Conservation (phyloP, 2,113 vertebrate species). For the Chaetura pelagica region DNA sequence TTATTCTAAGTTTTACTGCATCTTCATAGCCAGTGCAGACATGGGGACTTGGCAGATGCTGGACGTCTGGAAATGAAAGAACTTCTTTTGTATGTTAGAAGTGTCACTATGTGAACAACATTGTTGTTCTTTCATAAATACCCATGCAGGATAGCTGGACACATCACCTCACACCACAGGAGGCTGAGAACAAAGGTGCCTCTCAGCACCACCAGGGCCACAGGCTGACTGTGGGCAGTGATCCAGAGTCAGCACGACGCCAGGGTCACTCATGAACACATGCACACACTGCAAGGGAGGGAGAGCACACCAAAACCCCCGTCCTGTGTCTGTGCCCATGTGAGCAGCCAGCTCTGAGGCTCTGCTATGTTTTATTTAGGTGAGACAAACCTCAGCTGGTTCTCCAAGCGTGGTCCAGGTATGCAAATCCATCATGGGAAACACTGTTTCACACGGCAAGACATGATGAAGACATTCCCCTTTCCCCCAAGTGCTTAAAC, state of each 20-base stretch:
- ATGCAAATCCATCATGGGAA: accelerated
- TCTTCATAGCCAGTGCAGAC: accelerated
- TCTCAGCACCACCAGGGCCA: too few species aligned
- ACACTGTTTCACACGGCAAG: accelerated
- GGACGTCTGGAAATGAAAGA: accelerated
- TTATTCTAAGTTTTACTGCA: not conserved
- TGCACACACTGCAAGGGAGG: not conserved
- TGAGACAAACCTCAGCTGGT: not conserved
- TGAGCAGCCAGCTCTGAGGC: not conserved
- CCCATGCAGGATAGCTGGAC: not conserved
- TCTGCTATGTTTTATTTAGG: not conserved
- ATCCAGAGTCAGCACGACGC: accelerated
- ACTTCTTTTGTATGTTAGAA: not conserved
- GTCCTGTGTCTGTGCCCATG: accelerated
- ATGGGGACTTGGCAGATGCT: accelerated
- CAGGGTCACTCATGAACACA: accelerated
- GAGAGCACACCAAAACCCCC: not conserved
- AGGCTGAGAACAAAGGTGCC: not conserved
- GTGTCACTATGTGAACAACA: accelerated
- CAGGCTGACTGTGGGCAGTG: not conserved
- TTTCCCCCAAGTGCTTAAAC: not conserved
- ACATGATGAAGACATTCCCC: not conserved
- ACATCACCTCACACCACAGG: not conserved
- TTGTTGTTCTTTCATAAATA: not conserved
- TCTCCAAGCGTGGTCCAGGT: accelerated